Evolutionary conservation across 2,888 invertebrate genomes (phyloP).

Genomic region (Pteria penguin): DNA sequence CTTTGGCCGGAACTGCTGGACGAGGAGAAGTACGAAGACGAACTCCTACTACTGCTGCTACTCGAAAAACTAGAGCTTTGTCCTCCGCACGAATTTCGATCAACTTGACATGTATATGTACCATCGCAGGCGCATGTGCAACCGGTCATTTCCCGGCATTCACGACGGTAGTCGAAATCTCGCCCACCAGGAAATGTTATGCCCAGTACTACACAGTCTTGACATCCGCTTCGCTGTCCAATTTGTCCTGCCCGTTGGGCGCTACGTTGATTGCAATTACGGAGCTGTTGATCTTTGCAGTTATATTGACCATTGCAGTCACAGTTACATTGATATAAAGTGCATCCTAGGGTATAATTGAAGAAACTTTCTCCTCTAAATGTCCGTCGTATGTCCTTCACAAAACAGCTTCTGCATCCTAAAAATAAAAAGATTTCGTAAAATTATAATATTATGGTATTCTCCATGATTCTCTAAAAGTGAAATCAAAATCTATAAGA

Average conservation of each 20-base stretch:
- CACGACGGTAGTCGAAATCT: slow-evolving; percentile 51
- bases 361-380: slow-evolving; percentile 32
- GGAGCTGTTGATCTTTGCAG: slow-evolving; percentile 46
- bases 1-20: neutral
- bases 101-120: slow-evolving; percentile 19
- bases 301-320: slow-evolving; percentile 52
- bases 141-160: slow-evolving; percentile 52
- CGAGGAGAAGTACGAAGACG: neutral
- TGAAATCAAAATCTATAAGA: too few relatives aligned
- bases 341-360: slow-evolving; percentile 33
- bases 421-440: too few relatives aligned
- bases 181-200: slow-evolving; percentile 13
- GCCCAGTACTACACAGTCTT: slow-evolving; percentile 23
- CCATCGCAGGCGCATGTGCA: slow-evolving; percentile 65
- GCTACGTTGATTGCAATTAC: neutral
- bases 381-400: neutral
- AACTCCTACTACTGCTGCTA: slow-evolving; percentile 1
- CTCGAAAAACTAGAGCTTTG: slow-evolving; percentile 10
- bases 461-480: too few relatives aligned
- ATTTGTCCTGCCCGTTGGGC: neutral
- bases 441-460: too few relatives aligned
- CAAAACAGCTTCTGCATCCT: neutral
- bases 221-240: neutral
- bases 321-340: slow-evolving; percentile 54
- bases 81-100: neutral